Conservation (phyloP, 2,888 invertebrate species). For the Nematopogon swammerdamellus region DNA sequence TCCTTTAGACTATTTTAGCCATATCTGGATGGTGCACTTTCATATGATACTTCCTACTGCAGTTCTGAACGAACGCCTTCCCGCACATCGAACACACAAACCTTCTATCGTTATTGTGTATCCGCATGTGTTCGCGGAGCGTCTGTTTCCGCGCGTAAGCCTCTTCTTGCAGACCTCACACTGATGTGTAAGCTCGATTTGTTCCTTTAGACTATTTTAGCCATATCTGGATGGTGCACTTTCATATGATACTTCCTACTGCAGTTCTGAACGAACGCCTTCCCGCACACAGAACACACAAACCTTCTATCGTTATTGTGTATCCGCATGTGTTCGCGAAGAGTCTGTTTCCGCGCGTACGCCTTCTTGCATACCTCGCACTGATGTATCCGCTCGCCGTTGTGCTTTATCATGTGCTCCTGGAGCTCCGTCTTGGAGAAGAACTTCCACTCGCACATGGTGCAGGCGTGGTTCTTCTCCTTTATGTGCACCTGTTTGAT, state of each 20-base stretch:
- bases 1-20: too few species aligned
- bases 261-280: conserved; percentile 37
- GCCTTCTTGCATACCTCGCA: conserved; percentile 21
- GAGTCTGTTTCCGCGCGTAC: conserved; percentile 20
- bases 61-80: conserved; percentile 35
- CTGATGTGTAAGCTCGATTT: too few species aligned
- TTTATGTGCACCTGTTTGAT: conserved; percentile 29
- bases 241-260: conserved; percentile 38
- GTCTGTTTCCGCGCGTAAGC: conserved; percentile 11
- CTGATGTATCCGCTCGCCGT: conserved; percentile 12
- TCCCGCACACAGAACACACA: conserved; percentile 25
- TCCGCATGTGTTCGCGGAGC: conserved; percentile 20
- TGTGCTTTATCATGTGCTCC: conserved; percentile 24
- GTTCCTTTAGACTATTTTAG: too few species aligned
- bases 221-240: conserved; percentile 27
- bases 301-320: conserved; percentile 10
- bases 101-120: too few species aligned
- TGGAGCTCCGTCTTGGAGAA: conserved; percentile 22
- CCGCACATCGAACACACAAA: too few species aligned
- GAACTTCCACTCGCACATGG: conserved; percentile 20
- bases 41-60: conserved; percentile 36
- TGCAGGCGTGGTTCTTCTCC: conserved; percentile 21
- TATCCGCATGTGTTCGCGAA: conserved; percentile 18
- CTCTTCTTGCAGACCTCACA: too few species aligned
- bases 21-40: conserved; percentile 31